These are phyloP conservation scores for Polypedilum pembai DNA, from an alignment of 1,140 invertebrate species.

Conservation along the genomic window DNA sequence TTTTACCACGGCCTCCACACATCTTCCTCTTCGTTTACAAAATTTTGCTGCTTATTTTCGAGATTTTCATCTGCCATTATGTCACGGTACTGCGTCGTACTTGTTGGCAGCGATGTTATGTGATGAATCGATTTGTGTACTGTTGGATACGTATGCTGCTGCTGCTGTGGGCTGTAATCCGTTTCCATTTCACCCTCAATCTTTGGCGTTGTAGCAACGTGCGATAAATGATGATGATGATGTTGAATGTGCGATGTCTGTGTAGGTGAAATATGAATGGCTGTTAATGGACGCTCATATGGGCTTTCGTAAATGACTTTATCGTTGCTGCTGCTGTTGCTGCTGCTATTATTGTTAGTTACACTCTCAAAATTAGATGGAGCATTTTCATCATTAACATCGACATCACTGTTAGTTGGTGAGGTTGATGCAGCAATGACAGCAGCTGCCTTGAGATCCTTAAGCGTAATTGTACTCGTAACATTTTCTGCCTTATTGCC, in stretches of 20 bases:
- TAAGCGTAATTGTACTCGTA: not conserved
- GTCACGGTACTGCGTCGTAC: not conserved
- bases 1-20: slow-evolving; percentile 19
- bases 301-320: slow-evolving; percentile 24
- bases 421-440: not conserved
- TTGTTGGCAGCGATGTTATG: not conserved
- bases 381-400: slow-evolving; percentile 26
- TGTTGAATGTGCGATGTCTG: not conserved
- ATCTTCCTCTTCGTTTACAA: not conserved
- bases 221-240: not conserved
- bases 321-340: too few species aligned
- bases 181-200: not conserved
- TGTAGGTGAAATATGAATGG: not conserved
- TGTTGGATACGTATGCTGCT: not conserved
- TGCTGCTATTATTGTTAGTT: too few species aligned
- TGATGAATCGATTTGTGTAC: slow-evolving; percentile 24
- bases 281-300: slow-evolving; percentile 4
- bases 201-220: not conserved
- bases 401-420: not conserved
- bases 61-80: slow-evolving; percentile 26
- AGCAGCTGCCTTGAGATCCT: not conserved
- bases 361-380: slow-evolving; percentile 14
- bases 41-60: slow-evolving; percentile 23
- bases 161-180: not conserved
- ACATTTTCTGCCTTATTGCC: slow-evolving; percentile 21